These are phyloP conservation scores for Drosophila ustulata DNA, from an alignment of 2,888 invertebrate species.

Conservation along the genomic window DNA sequence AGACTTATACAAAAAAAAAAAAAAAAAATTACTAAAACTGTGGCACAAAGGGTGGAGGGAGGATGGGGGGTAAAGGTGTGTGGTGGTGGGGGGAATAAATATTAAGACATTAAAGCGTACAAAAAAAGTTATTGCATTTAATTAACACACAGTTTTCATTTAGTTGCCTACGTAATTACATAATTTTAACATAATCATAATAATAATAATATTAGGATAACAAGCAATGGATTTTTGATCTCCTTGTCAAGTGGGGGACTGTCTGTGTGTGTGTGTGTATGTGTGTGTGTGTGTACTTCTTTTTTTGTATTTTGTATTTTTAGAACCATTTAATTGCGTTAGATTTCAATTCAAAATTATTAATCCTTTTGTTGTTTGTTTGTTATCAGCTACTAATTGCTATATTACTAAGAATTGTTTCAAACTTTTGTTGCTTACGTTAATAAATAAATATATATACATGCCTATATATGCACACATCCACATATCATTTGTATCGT, in stretches of 20 bases:
- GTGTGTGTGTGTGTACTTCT: conserved; percentile 6
- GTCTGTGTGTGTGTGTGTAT: conserved; percentile 21
- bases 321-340: conserved; percentile 50
- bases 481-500: conserved; percentile 15
- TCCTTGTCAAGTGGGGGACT: conserved; percentile 10
- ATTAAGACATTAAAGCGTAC: conserved; percentile 11
- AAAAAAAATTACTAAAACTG: not conserved
- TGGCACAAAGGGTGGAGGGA: too few species aligned
- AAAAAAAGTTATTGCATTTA: conserved; percentile 15
- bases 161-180: conserved; percentile 24
- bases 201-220: conserved; percentile 18
- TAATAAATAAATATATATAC: conserved; percentile 30
- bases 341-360: conserved; percentile 41
- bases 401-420: conserved; percentile 67
- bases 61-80: too few species aligned
- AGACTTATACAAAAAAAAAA: conserved; percentile 33
- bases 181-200: conserved; percentile 23
- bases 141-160: conserved; percentile 21
- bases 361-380: conserved; percentile 12
- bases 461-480: conserved; percentile 27
- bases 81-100: conserved; percentile 4
- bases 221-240: conserved; percentile 7
- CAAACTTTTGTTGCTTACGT: conserved; percentile 48
- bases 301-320: conserved; percentile 1
- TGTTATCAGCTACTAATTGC: conserved; percentile 63